Evolutionary conservation across 2,113 vertebrate genomes (phyloP).

Genomic region (Triplophysa siluroides): DNA sequence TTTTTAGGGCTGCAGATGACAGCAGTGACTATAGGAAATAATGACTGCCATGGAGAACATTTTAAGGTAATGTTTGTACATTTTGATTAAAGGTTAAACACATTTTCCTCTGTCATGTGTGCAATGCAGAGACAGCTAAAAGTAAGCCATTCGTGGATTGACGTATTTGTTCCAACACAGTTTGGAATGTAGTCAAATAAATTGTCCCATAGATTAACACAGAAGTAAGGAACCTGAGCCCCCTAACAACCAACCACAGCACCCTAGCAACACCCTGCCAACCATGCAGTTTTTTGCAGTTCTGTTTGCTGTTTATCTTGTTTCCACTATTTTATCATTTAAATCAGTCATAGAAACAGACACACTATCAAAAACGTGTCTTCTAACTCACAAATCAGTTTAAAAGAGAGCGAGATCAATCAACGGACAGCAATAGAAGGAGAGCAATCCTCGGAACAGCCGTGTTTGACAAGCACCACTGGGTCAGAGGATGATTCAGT

Average conservation of each 20-base stretch:
- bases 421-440: neutral
- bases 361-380: neutral
- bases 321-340: no score
- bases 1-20: slow-evolving; percentile 12
- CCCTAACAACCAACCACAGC: no score
- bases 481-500: slow-evolving; percentile 5
- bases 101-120: neutral
- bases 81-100: neutral
- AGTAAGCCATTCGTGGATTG: neutral
- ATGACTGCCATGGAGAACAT: slow-evolving; percentile 23
- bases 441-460: slow-evolving; percentile 22
- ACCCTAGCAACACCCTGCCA: no score
- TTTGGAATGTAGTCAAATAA: no score
- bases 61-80: neutral
- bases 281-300: no score
- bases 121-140: neutral
- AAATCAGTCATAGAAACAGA: no score
- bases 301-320: no score
- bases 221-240: no score
- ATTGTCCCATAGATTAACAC: no score
- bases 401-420: slow-evolving; percentile 12
- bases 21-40: slow-evolving; percentile 6
- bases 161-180: neutral
- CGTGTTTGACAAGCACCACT: slow-evolving; percentile 41
- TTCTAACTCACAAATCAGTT: neutral